A percentile compares a stretch with the other conserved stretches of the same genome.
Evolutionary conservation across 2,888 invertebrate species (phyloP).

Genomic region (Leptinotarsa tumamoca): DNA sequence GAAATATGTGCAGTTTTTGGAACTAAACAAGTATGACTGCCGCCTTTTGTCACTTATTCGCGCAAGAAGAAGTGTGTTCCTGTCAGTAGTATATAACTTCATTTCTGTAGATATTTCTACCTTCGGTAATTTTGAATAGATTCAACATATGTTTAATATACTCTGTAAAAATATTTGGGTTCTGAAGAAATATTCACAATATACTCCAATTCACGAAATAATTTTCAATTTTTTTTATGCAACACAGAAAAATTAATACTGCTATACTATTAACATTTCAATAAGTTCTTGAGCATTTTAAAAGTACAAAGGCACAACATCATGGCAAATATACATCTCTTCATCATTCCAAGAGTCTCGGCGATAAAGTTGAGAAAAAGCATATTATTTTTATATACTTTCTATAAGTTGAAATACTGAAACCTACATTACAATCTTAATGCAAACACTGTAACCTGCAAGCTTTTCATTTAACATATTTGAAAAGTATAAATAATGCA

Average conservation of each 20-base stretch:
- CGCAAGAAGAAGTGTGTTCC: too few relatives aligned
- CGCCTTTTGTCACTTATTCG: too few relatives aligned
- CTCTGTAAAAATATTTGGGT: too few relatives aligned
- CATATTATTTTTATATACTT: not conserved
- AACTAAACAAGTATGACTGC: too few relatives aligned
- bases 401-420: not conserved
- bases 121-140: too few relatives aligned
- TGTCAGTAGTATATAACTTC: too few relatives aligned
- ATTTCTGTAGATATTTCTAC: too few relatives aligned
- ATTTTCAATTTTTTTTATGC: too few relatives aligned
- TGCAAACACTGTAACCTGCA: not conserved
- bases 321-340: conserved; percentile 4
- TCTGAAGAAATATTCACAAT: too few relatives aligned
- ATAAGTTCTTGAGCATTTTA: conserved; percentile 23
- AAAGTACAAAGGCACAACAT: conserved; percentile 10
- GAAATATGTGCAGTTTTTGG: too few relatives aligned
- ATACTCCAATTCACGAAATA: not conserved
- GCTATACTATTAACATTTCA: not conserved
- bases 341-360: not conserved
- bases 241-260: not conserved
- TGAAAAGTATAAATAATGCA: not conserved
- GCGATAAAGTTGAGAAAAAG: not conserved
- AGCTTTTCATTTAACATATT: not conserved
- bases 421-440: not conserved
- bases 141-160: too few relatives aligned